phyloP scores from a whole-genome alignment of 92 coral and sea anemone species.

The Heliopora coerulea region DNA sequence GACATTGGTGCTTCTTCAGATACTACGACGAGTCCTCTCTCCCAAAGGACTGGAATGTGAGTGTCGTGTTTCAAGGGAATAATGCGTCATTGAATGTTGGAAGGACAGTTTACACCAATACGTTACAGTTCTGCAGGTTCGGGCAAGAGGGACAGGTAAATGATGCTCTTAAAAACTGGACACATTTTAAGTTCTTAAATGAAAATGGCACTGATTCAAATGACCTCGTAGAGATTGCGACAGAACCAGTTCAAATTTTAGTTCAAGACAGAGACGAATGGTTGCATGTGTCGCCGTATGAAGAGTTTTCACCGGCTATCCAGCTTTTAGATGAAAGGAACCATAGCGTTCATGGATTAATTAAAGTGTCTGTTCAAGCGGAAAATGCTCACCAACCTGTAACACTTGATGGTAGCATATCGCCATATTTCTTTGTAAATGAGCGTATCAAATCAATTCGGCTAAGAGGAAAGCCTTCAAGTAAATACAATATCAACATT shows the following conservation, averaged over 20 bases:
- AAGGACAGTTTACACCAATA: constrained; percentile 72
- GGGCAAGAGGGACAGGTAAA: constrained; percentile 57
- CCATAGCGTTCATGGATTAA: constrained; percentile 68
- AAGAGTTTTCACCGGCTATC: constrained; percentile 60
- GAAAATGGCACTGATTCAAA: constrained; percentile 24
- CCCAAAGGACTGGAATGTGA: constrained; percentile 57
- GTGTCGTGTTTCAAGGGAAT: constrained; percentile 55
- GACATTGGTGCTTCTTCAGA: constrained; percentile 54
- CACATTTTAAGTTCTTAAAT: constrained; percentile 35
- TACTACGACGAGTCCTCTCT: constrained; percentile 41
- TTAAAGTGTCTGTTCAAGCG: constrained; percentile 51
- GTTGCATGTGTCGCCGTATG: constrained; percentile 70
- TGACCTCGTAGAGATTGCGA: constrained; percentile 60
- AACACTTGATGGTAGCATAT: neutral
- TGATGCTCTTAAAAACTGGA: constrained; percentile 67
- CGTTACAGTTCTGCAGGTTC: constrained; percentile 79
- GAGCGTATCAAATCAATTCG: constrained; percentile 21
- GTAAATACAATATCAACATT: constrained; percentile 10
- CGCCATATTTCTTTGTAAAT: constrained; percentile 11
- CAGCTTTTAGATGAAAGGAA: constrained; percentile 73
- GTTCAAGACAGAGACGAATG: constrained; percentile 55
- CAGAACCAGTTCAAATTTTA: constrained; percentile 69
- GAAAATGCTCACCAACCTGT: neutral
- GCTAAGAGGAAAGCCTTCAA: constrained; percentile 37
- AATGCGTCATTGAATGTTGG: constrained; percentile 52